Conservation (phyloP, 1,140 invertebrate genomes). For the Goniozus legneri region DNA sequence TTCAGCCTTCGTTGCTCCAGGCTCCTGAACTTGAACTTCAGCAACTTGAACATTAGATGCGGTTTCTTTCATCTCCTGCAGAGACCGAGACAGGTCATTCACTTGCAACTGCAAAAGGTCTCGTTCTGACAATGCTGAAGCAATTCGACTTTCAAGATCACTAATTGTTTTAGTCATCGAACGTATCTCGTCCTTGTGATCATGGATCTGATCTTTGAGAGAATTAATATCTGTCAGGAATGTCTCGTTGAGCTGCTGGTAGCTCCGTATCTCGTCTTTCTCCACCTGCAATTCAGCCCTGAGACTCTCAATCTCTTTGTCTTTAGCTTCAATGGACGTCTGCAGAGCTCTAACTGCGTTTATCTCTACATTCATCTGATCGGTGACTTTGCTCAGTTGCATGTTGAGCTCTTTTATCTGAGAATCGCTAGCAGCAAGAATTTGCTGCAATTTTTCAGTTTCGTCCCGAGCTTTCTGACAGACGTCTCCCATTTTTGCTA, state of each 20-base stretch:
- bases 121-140: slow-evolving; percentile 15
- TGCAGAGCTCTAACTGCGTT: background rate
- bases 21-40: slow-evolving; percentile 15
- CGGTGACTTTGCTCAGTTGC: slow-evolving; percentile 7
- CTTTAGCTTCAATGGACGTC: slow-evolving; percentile 4
- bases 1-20: background rate
- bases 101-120: slow-evolving; percentile 32
- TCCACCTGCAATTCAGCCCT: slow-evolving; percentile 8
- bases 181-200: background rate
- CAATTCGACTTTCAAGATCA: slow-evolving; percentile 25
- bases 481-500: slow-evolving; percentile 7
- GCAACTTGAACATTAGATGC: slow-evolving; percentile 3
- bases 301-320: slow-evolving; percentile 16
- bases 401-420: slow-evolving; percentile 10
- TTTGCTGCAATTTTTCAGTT: background rate
- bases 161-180: no score
- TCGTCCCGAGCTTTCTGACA: slow-evolving; percentile 2
- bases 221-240: background rate
- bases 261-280: slow-evolving; percentile 12
- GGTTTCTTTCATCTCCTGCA: slow-evolving; percentile 17
- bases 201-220: background rate
- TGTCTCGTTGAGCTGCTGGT: background rate
- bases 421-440: slow-evolving; percentile 4
- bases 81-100: slow-evolving; percentile 22
- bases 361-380: slow-evolving; percentile 22